Evolutionary conservation across 2,113 vertebrate species (phyloP), one percentile per base, ranked within the genome.

Genomic region (Euleptes europaea): DNA sequence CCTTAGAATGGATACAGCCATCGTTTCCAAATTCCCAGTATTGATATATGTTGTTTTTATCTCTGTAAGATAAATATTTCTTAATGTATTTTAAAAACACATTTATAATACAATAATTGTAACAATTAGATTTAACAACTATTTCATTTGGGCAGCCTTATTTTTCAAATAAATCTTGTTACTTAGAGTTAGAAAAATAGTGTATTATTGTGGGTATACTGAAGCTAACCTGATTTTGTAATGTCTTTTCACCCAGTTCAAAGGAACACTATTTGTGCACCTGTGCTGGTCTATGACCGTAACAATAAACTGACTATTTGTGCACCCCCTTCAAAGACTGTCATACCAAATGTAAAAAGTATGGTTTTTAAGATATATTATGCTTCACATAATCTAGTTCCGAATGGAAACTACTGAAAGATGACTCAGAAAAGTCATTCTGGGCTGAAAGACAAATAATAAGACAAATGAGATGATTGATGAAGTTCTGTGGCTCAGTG

Each of bases 1-100:
- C 76, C 90, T 94, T 90, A 77, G 88, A 94, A 90, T 82, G 90
- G 84, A 92, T 90, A 42, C 80, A 91, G 54, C 93, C 92, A 8
- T 92, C 91, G 66, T 81, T 94, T 93, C 85, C 88, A 91, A 95
- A 96, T 8, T 49, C 26, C 83, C 93, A 88, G 35, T 88, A 78
- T 38, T 94, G 92, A 83, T 35, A 88, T 63, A 88, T 71, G 79
- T 75, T 89, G 82, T 65, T 90, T 88, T 87, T 90, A 69, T 78
- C 67, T 84, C 88, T 95, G 84, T 60, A 92, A 90, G 86, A 70
- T 10, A 78, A n/a, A 12, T 77, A 77, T 83, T 78, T 90, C 28
- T 88, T 79, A 65, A 26, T 60, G 21, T 38, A 89, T 19, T 2
- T 88, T 91, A 12, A 13, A 90, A 88, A 54, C 44, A 60, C 42